A percentile compares a stretch with the other conserved stretches of the same genome.
These are phyloP conservation scores for Drosophila emarginata DNA, from an alignment of 2,888 invertebrate species.

Conservation along the genomic window DNA sequence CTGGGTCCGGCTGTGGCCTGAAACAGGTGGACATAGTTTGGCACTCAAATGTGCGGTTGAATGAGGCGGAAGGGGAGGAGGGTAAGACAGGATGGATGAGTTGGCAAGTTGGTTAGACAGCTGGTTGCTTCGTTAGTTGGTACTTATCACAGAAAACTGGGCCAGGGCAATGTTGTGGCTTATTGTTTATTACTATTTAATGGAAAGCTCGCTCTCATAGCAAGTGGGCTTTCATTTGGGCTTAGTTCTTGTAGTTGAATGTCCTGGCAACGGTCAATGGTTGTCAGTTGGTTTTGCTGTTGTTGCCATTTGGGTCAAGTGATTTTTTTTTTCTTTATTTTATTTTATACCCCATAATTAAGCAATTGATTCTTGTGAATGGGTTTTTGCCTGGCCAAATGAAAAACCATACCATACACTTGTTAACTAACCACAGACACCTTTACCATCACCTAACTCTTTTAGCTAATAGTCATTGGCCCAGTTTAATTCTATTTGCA, in stretches of 20 bases:
- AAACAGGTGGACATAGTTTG: slow-evolving; percentile 3
- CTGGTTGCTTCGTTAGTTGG: background rate
- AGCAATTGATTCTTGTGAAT: slow-evolving; percentile 27
- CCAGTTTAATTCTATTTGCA: slow-evolving; percentile 11
- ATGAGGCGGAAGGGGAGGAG: background rate
- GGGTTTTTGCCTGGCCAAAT: background rate
- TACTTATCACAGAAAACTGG: slow-evolving; percentile 20
- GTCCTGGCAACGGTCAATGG: slow-evolving; percentile 5
- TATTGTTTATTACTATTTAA: slow-evolving; percentile 18
- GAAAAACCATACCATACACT: slow-evolving; percentile 5
- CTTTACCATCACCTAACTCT: background rate
- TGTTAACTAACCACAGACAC: background rate
- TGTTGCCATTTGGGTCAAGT: slow-evolving; percentile 2
- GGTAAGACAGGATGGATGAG: background rate
- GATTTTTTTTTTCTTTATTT: background rate
- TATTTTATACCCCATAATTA: slow-evolving; percentile 25
- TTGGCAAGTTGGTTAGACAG: background rate
- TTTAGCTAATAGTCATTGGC: slow-evolving; percentile 15
- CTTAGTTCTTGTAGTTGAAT: slow-evolving; percentile 1
- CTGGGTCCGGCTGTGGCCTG: background rate
- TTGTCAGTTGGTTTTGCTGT: background rate
- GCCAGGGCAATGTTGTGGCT: slow-evolving; percentile 30
- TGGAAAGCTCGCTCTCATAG: background rate
- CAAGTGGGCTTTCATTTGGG: slow-evolving; percentile 7
- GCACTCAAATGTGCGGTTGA: background rate